Base-by-base conservation (phyloP, 2,888 invertebrate genomes). In the Cosmopolites sordidus region DNA sequence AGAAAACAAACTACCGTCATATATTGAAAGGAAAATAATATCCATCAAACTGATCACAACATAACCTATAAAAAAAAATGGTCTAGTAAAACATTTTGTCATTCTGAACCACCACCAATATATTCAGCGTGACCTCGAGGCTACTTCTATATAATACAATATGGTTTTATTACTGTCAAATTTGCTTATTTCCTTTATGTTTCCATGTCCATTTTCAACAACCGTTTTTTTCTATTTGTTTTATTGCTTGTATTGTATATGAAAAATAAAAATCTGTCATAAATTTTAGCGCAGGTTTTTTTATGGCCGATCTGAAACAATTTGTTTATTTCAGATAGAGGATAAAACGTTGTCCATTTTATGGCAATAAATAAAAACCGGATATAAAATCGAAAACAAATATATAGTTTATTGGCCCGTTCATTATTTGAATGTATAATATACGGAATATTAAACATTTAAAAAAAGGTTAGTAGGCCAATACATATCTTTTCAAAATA, bases 191-290 rank as follows among this genome's bases (percentile, higher is more conserved):
- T 33, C 12, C 12, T 33, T 33, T 33, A 33, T 33, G 33, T 33
- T 4, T 33, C n/a, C n/a, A 12, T n/a, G n/a, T 33, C 33, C 33
- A 33, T 33, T 33, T n/a, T 33, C n/a, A 4, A 3, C 8, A 11
- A 33, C 33, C 33, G n/a, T 33, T 33, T 33, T 33, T 33, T 33
- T 33, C 33, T 33, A 12, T 33, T 33, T 33, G 33, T 33, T 33
- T 33, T 33, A 12, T 33, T 33, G 12, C 12, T 33, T 33, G 33
- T 33, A 33, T 33, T 33, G 33, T 33, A 12, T 33, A 33, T 33
- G 33, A 33, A 33, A 33, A 33, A 33, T 33, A 33, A 33, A 22
- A 33, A 33, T 33, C n/a, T 9, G 33, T 33, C 33, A 33, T 33
- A 33, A 33, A 33, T 33, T 12, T 33, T 33, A 33, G 12, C 33